Percentiles rank a stretch among this genome's conserved stretches.
Evolutionary conservation across 2,797 vertebrate species (phyloP).

Genomic region (Paedocypris micromegethes): DNA sequence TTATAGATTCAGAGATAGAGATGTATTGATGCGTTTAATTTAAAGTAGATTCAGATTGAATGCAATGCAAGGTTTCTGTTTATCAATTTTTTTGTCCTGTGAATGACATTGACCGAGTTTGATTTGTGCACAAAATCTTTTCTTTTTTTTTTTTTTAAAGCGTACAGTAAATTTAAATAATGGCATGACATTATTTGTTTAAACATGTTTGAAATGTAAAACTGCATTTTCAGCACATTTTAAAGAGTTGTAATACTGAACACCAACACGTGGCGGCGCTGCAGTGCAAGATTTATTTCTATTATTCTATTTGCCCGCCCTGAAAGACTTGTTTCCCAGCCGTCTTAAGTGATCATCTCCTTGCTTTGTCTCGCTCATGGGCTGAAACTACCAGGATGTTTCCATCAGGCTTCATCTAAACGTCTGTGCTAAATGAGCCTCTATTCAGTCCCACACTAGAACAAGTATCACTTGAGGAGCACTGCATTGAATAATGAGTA

Average conservation of each 20-base stretch:
- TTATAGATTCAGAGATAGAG: too few relatives aligned
- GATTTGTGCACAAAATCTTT: too few relatives aligned
- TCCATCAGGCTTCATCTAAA: conserved; percentile 23
- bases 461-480: too few relatives aligned
- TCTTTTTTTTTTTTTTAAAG: too few relatives aligned
- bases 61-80: too few relatives aligned
- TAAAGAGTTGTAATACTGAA: not conserved
- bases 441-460: too few relatives aligned
- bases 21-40: too few relatives aligned
- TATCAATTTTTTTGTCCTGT: too few relatives aligned
- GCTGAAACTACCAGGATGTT: conserved; percentile 15
- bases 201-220: not conserved
- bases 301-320: conserved; percentile 1
- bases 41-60: too few relatives aligned
- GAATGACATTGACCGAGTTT: too few relatives aligned
- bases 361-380: conserved; percentile 2
- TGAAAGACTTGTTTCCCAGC: conserved; percentile 3
- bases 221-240: not conserved
- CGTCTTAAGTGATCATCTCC: not conserved
- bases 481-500: conserved; percentile 28
- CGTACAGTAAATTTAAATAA: too few relatives aligned
- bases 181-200: too few relatives aligned
- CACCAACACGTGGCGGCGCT: conserved; percentile 26
- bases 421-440: not conserved
- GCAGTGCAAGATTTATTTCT: conserved; percentile 14